Evolutionary conservation across 1,140 invertebrate genomes (phyloP).

Genomic region (Xylocopa sonorina): DNA sequence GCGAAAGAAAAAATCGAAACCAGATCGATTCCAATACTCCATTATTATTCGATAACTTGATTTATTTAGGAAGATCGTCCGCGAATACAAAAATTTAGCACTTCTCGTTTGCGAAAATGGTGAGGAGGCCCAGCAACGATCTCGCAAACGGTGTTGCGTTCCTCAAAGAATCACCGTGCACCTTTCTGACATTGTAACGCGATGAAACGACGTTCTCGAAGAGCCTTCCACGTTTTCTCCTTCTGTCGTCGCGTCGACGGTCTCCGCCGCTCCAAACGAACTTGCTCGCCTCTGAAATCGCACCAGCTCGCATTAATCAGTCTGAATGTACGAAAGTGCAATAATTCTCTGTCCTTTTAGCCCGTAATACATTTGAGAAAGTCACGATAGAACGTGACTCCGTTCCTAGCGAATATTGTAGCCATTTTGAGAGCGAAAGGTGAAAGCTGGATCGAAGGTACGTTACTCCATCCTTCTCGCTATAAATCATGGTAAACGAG

Average conservation of each 20-base stretch:
- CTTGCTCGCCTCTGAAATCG: constrained; percentile 7
- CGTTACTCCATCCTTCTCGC: neutral
- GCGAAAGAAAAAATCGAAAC: too few species aligned
- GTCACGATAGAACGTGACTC: neutral
- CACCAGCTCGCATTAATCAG: too few species aligned
- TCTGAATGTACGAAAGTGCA: too few species aligned
- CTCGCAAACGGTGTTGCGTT: constrained; percentile 46
- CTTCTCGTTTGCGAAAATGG: constrained; percentile 6
- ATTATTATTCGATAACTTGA: too few species aligned
- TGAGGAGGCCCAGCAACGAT: constrained; percentile 44
- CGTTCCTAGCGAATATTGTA: neutral
- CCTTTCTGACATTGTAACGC: neutral
- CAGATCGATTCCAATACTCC: too few species aligned
- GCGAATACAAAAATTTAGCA: neutral
- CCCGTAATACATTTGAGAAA: neutral
- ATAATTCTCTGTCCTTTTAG: neutral
- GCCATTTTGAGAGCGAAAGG: neutral
- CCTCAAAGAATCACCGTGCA: constrained; percentile 19
- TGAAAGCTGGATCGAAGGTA: neutral
- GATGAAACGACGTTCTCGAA: neutral
- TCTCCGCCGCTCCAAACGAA: constrained; percentile 18
- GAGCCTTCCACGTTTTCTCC: neutral
- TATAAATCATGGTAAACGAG: neutral
- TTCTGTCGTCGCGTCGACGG: constrained; percentile 18
- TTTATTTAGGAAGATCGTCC: constrained; percentile 2